Percentiles rank a stretch among this genome's conserved stretches.
Conservation (phyloP, 2,888 invertebrate genomes). For the Sminthurinus aureus region DNA sequence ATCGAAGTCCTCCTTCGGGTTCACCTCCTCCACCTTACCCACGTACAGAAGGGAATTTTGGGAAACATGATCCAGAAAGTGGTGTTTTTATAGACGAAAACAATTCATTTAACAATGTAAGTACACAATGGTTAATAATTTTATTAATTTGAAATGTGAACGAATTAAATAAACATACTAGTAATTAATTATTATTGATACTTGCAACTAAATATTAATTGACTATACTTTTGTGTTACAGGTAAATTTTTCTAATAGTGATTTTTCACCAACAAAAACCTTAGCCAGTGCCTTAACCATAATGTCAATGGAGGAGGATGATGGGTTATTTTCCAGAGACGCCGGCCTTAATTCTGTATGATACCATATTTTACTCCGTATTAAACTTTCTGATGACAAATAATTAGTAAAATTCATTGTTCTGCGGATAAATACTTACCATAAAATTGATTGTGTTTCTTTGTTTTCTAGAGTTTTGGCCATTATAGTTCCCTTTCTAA, state of each 20-base stretch:
- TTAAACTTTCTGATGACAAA: background rate
- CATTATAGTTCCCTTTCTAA: conserved; percentile 86
- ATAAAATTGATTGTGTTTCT: background rate
- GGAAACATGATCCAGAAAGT: conserved; percentile 47
- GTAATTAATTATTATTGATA: background rate
- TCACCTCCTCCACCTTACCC: conserved; percentile 87
- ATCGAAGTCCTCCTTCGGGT: conserved; percentile 72
- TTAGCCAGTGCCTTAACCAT: conserved; percentile 65
- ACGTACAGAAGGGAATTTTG: conserved; percentile 53
- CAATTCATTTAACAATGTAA: conserved; percentile 43
- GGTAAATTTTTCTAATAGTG: conserved; percentile 52
- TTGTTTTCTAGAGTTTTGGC: conserved; percentile 70
- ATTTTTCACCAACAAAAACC: conserved; percentile 54
- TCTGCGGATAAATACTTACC: background rate
- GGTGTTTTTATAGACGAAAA: conserved; percentile 48
- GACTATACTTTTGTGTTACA: conserved; percentile 35
- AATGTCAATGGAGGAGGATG: conserved; percentile 96
- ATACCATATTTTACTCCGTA: background rate
- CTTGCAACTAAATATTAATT: background rate
- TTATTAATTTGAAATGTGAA: background rate
- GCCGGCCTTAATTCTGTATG: conserved; percentile 38
- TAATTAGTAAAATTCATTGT: background rate
- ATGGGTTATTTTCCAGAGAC: conserved; percentile 62
- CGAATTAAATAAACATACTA: background rate
- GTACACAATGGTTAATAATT: conserved; percentile 2